phyloP scores from a whole-genome alignment of 2,797 vertebrate species.

The Lagodon rhomboides region DNA sequence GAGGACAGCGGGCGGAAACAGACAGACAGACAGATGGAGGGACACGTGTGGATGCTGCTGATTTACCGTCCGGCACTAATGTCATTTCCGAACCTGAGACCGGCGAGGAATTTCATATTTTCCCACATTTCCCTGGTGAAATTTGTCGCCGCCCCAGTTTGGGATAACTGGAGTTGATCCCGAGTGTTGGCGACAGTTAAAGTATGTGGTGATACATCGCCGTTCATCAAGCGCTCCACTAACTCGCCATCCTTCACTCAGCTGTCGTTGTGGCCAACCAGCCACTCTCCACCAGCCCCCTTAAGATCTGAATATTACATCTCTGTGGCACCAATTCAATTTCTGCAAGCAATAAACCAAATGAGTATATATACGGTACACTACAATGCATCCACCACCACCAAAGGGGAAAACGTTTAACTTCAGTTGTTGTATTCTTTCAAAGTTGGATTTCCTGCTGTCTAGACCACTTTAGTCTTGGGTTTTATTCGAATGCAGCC shows the following conservation, averaged over 20 bases:
- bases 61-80: slow-evolving; percentile 54
- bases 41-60: slow-evolving; percentile 38
- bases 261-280: slow-evolving; percentile 64
- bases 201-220: slow-evolving; percentile 73
- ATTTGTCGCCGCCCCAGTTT: slow-evolving; percentile 52
- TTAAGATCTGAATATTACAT: slow-evolving; percentile 81
- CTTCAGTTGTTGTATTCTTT: slow-evolving; percentile 78
- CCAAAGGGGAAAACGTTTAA: slow-evolving; percentile 78
- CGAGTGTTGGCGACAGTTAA: slow-evolving; percentile 69
- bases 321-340: slow-evolving; percentile 78
- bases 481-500: slow-evolving; percentile 76
- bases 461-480: slow-evolving; percentile 82
- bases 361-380: slow-evolving; percentile 75
- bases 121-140: slow-evolving; percentile 72
- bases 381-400: slow-evolving; percentile 68
- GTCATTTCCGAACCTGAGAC: slow-evolving; percentile 58
- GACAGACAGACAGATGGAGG: slow-evolving; percentile 35
- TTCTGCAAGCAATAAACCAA: slow-evolving; percentile 79
- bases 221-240: slow-evolving; percentile 74
- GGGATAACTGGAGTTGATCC: slow-evolving; percentile 70
- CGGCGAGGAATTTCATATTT: slow-evolving; percentile 61
- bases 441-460: slow-evolving; percentile 82
- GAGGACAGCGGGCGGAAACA: slow-evolving; percentile 69
- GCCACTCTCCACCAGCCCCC: slow-evolving; percentile 64
- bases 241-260: slow-evolving; percentile 63